These are phyloP conservation scores for Echinometra lucunter DNA, from an alignment of 53 echinoderm and acorn worm genomes.

Conservation along the genomic window DNA sequence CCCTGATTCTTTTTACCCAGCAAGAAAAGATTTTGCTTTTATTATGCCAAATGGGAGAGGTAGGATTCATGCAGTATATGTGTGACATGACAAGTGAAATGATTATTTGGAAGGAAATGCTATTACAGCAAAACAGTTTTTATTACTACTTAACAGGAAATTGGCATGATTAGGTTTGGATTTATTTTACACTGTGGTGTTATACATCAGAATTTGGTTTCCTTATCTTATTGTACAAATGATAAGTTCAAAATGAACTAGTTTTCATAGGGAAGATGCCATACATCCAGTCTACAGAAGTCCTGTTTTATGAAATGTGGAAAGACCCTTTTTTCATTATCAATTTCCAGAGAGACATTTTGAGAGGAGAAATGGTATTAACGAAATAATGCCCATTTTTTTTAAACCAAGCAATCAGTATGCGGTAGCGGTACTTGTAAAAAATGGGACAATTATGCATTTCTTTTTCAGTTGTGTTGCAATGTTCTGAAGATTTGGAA, in stretches of 20 bases:
- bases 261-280: neutral
- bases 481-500: neutral
- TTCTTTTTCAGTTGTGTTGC: neutral
- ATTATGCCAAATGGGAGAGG: neutral
- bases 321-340: no score
- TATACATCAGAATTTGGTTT: neutral
- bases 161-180: constrained; percentile 1
- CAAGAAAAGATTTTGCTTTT: neutral
- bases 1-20: neutral
- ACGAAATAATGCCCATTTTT: no score
- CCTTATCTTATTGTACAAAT: neutral
- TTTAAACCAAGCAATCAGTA: no score
- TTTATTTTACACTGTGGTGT: neutral
- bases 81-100: neutral
- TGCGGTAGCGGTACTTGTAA: no score
- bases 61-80: neutral
- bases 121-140: neutral
- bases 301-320: neutral
- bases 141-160: constrained; percentile 27
- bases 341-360: no score
- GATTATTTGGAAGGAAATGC: neutral
- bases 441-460: neutral
- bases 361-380: no score
- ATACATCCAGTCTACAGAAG: neutral
- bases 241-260: no score